Percentiles rank a stretch among this genome's conserved stretches.
These are phyloP conservation scores for Cynopterus brachyotis DNA, from an alignment of 2,113 vertebrate species.

Conservation along the genomic window DNA sequence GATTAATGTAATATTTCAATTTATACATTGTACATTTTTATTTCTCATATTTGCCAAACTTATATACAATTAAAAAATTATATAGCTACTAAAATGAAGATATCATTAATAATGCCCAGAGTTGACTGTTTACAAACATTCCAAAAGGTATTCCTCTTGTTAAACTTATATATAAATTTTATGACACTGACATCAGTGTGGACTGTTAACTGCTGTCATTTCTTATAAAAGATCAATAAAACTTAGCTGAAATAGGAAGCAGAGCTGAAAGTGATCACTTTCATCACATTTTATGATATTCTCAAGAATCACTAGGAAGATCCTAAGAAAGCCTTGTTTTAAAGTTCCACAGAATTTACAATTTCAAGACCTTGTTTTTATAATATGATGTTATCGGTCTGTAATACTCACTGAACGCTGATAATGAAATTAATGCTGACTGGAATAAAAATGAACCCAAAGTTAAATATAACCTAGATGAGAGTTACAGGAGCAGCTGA, in stretches of 20 bases:
- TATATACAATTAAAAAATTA: not conserved
- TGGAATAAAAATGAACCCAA: not conserved
- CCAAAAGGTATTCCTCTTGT: not conserved
- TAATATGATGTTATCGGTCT: not conserved
- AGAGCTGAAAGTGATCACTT: not conserved
- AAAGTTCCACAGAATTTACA: not conserved
- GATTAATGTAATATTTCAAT: not conserved
- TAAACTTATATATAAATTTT: not conserved
- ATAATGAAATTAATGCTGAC: not conserved
- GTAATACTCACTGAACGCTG: not conserved
- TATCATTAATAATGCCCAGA: not conserved
- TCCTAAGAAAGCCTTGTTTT: not conserved
- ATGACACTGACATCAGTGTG: not conserved
- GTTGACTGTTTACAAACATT: not conserved
- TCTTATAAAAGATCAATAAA: conserved; percentile 10
- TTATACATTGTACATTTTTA: not conserved
- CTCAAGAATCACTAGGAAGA: not conserved
- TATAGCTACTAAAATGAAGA: not conserved
- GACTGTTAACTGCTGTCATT: not conserved
- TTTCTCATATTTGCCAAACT: not conserved
- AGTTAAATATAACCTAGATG: conserved; percentile 2
- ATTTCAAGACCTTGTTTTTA: not conserved
- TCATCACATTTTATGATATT: not conserved
- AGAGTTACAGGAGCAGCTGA: not conserved
- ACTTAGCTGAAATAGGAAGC: not conserved